Conservation (phyloP, 1,140 invertebrate species). For the Manduca sexta region DNA sequence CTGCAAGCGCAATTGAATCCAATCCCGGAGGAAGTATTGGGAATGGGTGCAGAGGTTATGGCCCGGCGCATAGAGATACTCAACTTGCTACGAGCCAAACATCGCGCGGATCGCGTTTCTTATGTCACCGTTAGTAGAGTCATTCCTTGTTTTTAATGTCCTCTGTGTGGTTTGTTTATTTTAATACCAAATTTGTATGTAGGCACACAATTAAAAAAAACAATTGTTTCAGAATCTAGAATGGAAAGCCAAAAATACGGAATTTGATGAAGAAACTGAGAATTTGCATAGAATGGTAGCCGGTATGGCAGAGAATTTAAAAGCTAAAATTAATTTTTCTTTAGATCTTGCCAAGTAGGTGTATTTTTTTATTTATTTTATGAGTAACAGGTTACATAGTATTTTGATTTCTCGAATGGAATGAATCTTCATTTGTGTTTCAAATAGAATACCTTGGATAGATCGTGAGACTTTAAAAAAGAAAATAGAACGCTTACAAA, state of each 20-base stretch:
- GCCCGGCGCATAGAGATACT: constrained; percentile 43
- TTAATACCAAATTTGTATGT: not conserved
- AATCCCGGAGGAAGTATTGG: constrained; percentile 45
- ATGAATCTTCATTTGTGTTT: too few relatives aligned
- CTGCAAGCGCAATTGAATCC: constrained; percentile 35
- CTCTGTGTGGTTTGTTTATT: not conserved
- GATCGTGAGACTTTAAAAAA: constrained; percentile 47
- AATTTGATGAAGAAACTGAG: constrained; percentile 54
- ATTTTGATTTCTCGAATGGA: not conserved
- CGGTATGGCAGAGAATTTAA: constrained; percentile 42
- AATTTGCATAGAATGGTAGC: constrained; percentile 41
- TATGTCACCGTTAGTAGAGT: constrained; percentile 29
- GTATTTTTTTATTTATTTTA: not conserved
- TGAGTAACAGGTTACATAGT: not conserved
- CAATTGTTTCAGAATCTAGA: constrained; percentile 45
- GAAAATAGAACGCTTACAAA: constrained; percentile 46
- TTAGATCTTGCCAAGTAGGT: constrained; percentile 47
- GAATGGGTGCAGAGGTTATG: constrained; percentile 43
- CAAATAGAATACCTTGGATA: constrained; percentile 46
- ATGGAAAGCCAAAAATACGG: constrained; percentile 51
- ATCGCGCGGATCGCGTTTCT: constrained; percentile 36
- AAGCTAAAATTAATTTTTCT: constrained; percentile 45
- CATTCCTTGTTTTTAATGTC: not conserved
- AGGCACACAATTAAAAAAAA: not conserved
- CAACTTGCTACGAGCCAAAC: constrained; percentile 39